A percentile compares a stretch with the other conserved stretches of the same genome.
Evolutionary conservation across 92 coral and sea anemone genomes (phyloP).

Genomic region (Blastomussa wellsi): DNA sequence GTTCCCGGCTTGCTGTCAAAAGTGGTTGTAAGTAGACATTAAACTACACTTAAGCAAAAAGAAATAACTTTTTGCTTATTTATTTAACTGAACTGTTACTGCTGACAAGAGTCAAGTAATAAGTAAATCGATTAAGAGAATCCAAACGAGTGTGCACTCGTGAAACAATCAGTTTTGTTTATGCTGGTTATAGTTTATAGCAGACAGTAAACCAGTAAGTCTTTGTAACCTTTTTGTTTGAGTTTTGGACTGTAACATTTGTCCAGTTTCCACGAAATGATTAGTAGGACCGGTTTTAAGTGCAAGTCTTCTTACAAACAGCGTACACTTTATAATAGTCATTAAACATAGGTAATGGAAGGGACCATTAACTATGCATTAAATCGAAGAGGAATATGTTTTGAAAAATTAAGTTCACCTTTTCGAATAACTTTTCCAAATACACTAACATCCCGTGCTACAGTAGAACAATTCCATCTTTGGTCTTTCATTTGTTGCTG

Average conservation of each 20-base stretch:
- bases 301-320: not conserved
- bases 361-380: too few relatives aligned
- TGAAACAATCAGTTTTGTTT: not conserved
- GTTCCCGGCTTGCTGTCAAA: constrained; percentile 80
- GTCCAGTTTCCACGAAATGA: not conserved
- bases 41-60: not conserved
- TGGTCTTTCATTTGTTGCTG: constrained; percentile 80
- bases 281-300: not conserved
- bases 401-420: constrained; percentile 53
- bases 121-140: not conserved
- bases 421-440: constrained; percentile 89
- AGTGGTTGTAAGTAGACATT: not conserved
- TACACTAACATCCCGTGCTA: constrained; percentile 75
- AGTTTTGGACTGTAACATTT: not conserved
- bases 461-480: constrained; percentile 97
- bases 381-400: not conserved
- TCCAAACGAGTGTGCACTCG: not conserved
- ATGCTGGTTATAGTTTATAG: not conserved
- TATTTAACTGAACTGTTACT: not conserved
- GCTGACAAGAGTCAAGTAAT: not conserved
- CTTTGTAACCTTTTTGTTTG: not conserved
- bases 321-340: not conserved
- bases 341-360: too few relatives aligned
- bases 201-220: not conserved
- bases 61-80: not conserved